A percentile compares a stretch with the other conserved stretches of the same genome.
phyloP scores from a whole-genome alignment of 2,888 invertebrate species.

The Cremastinae sp. region DNA sequence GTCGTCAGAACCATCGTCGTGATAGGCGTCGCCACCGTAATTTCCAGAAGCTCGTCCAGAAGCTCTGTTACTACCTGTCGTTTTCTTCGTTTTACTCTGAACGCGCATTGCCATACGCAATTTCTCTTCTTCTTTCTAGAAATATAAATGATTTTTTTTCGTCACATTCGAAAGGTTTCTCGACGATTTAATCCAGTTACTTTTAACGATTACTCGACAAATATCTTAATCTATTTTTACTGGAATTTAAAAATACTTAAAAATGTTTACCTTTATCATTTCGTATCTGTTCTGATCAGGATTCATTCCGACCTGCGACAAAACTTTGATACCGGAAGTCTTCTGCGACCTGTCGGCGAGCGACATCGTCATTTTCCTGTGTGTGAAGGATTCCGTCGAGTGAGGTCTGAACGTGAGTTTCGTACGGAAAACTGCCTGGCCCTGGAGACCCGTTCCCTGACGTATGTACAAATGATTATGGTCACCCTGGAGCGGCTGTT shows the following conservation, averaged over 20 bases:
- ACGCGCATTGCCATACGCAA: slow-evolving; percentile 92
- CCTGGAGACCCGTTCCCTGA: slow-evolving; percentile 98
- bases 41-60: slow-evolving; percentile 79
- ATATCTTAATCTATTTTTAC: too few relatives aligned
- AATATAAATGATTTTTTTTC: neutral
- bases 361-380: slow-evolving; percentile 99
- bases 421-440: slow-evolving; percentile 97
- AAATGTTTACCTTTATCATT: slow-evolving; percentile 94
- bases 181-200: too few relatives aligned
- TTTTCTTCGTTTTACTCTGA: slow-evolving; percentile 83
- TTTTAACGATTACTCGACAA: too few relatives aligned
- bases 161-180: too few relatives aligned
- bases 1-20: slow-evolving; percentile 95
- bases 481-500: slow-evolving; percentile 95
- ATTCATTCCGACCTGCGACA: slow-evolving; percentile 96
- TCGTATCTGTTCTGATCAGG: slow-evolving; percentile 96
- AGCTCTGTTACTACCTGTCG: slow-evolving; percentile 80
- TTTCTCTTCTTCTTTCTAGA: slow-evolving; percentile 97
- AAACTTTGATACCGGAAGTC: slow-evolving; percentile 96
- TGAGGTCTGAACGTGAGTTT: slow-evolving; percentile 98
- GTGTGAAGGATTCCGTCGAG: slow-evolving; percentile 99
- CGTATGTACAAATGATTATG: slow-evolving; percentile 98
- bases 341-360: slow-evolving; percentile 97
- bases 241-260: slow-evolving; percentile 16
- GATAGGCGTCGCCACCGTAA: slow-evolving; percentile 81